A percentile compares a stretch with the other conserved stretches of the same genome.
phyloP scores from a whole-genome alignment of 1,140 invertebrate genomes.

The Atta texana region DNA sequence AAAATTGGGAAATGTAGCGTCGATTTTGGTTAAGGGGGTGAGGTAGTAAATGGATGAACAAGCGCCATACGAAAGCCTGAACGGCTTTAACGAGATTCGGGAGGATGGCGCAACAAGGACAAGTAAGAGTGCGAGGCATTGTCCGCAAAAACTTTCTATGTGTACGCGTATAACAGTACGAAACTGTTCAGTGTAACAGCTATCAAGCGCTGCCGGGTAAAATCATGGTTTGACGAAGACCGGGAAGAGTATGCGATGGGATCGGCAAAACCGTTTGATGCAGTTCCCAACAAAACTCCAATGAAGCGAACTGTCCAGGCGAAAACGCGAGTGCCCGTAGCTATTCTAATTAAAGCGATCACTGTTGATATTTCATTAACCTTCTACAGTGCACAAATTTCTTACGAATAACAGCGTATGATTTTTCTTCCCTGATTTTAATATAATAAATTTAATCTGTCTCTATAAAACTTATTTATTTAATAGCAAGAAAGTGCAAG shows the following conservation, averaged over 20 bases:
- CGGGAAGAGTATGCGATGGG: not conserved
- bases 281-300: constrained; percentile 26
- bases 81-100: constrained; percentile 50
- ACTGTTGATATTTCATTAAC: constrained; percentile 41
- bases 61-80: constrained; percentile 40
- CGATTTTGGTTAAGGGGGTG: constrained; percentile 36
- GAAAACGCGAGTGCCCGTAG: not conserved
- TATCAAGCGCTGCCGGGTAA: constrained; percentile 1
- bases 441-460: not conserved
- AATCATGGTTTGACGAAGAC: constrained; percentile 26
- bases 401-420: not conserved
- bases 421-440: not conserved
- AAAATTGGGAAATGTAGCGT: not conserved
- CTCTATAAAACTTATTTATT: not conserved
- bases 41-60: not conserved
- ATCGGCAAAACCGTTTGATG: constrained; percentile 49
- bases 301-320: not conserved
- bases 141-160: constrained; percentile 21
- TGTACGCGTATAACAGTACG: constrained; percentile 23
- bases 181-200: constrained; percentile 31
- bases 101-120: constrained; percentile 12
- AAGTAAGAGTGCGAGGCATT: constrained; percentile 26
- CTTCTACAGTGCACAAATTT: constrained; percentile 1
- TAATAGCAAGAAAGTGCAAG: not conserved
- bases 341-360: constrained; percentile 38